Evolutionary conservation across 30 jellyfish, hydroid and myxozoan genomes (phyloP).

Genomic region (Pseudorhiza aurosa): DNA sequence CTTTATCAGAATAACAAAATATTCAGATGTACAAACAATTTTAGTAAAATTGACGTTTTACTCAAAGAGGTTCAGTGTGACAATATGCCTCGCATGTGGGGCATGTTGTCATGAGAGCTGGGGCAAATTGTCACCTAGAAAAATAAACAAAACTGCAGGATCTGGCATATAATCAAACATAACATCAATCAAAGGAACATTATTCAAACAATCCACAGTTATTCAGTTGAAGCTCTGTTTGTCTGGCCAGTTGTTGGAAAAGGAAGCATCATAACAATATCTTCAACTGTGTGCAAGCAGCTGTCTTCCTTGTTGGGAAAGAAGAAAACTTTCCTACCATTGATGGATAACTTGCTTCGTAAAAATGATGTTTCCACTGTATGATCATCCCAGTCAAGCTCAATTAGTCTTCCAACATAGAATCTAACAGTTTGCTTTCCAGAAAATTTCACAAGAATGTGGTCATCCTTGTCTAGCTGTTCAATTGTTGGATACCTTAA

Average conservation of each 20-base stretch:
- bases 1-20: too few relatives aligned
- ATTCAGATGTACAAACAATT: too few relatives aligned
- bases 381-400: constrained; percentile 23
- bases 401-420: constrained; percentile 34
- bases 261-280: constrained; percentile 51
- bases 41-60: too few relatives aligned
- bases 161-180: too few relatives aligned
- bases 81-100: too few relatives aligned
- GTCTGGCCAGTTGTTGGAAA: constrained; percentile 53
- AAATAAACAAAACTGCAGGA: too few relatives aligned
- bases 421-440: constrained; percentile 39
- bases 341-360: constrained; percentile 48
- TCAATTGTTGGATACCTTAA: constrained; percentile 51
- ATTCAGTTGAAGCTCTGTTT: constrained; percentile 19
- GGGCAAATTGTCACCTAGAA: too few relatives aligned
- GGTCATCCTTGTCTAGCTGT: constrained; percentile 45
- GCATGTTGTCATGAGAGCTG: too few relatives aligned
- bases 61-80: too few relatives aligned
- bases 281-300: constrained; percentile 35
- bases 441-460: constrained; percentile 36
- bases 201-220: too few relatives aligned
- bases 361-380: constrained; percentile 52
- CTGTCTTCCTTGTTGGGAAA: constrained; percentile 43
- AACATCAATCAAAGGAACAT: too few relatives aligned
- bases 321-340: constrained; percentile 32